Evolutionary conservation across 2,113 vertebrate species (phyloP).

Genomic region (Lophochroa leadbeateri): DNA sequence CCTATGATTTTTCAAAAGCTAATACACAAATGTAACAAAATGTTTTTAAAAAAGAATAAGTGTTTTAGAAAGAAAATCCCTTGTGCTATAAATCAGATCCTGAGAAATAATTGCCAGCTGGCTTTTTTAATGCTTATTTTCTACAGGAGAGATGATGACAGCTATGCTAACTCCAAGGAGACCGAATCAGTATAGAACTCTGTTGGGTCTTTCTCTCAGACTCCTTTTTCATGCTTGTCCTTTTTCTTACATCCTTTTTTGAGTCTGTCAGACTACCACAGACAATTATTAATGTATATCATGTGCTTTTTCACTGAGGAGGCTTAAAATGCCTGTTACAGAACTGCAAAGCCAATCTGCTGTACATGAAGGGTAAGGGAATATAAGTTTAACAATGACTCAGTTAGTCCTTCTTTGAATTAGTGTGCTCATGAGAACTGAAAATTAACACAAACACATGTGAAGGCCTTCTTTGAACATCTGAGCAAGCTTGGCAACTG

Average conservation of each 20-base stretch:
- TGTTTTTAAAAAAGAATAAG: neutral
- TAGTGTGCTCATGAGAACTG: neutral
- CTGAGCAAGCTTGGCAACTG: constrained; percentile 10
- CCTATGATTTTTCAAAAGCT: constrained; percentile 18
- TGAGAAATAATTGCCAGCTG: constrained; percentile 4
- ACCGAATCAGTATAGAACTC: neutral
- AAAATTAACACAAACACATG: constrained; percentile 21
- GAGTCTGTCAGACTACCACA: neutral
- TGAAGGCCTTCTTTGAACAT: neutral
- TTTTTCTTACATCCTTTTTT: constrained; percentile 13
- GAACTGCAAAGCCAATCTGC: neutral
- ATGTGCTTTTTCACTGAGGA: neutral
- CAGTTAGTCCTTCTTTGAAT: constrained; percentile 10
- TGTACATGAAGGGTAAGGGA: neutral
- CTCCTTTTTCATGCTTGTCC: neutral
- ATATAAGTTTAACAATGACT: neutral
- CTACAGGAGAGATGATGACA: constrained; percentile 16
- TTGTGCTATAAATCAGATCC: constrained; percentile 41
- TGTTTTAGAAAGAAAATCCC: constrained; percentile 29
- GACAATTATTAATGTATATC: neutral
- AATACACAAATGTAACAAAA: constrained; percentile 27
- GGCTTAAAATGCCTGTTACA: neutral
- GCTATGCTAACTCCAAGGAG: neutral
- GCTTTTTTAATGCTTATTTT: constrained; percentile 41
- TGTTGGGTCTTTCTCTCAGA: neutral